These are phyloP conservation scores for Pedionomus torquatus DNA, from an alignment of 2,113 vertebrate genomes.

Conservation along the genomic window DNA sequence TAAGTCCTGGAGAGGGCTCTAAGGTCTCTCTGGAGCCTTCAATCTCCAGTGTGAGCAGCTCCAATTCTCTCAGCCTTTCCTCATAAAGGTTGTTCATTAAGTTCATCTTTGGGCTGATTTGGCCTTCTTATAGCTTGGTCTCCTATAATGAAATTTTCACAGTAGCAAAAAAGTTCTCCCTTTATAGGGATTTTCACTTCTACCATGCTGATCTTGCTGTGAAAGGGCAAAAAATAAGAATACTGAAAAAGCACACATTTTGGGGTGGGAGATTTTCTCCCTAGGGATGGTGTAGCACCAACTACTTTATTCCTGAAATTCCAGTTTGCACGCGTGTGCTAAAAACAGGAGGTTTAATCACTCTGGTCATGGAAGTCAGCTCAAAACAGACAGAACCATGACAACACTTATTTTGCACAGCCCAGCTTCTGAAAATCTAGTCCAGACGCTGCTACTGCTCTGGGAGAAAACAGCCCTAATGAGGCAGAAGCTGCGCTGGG, in stretches of 20 bases:
- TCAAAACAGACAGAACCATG: not conserved
- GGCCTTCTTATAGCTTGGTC: not conserved
- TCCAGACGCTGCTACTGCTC: not conserved
- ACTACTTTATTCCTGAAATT: not conserved
- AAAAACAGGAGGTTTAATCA: not conserved
- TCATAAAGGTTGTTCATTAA: not conserved
- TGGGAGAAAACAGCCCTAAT: not conserved
- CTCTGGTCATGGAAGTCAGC: not conserved
- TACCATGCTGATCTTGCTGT: not conserved
- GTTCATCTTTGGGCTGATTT: not conserved
- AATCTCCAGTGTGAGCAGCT: too few relatives aligned
- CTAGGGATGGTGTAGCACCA: not conserved
- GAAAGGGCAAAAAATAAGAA: not conserved
- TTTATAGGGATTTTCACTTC: not conserved
- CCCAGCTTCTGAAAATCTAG: not conserved
- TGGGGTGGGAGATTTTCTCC: not conserved
- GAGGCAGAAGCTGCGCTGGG: not conserved
- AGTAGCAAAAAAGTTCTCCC: not conserved
- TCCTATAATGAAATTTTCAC: not conserved
- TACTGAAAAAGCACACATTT: not conserved
- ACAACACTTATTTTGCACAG: not conserved
- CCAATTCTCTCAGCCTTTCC: too few relatives aligned
- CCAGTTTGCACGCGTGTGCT: accelerated
- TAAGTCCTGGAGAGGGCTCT: too few relatives aligned
- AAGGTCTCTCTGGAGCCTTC: too few relatives aligned